phyloP scores from a whole-genome alignment of 2,797 vertebrate species.

The Rhabdophis nuchalis region DNA sequence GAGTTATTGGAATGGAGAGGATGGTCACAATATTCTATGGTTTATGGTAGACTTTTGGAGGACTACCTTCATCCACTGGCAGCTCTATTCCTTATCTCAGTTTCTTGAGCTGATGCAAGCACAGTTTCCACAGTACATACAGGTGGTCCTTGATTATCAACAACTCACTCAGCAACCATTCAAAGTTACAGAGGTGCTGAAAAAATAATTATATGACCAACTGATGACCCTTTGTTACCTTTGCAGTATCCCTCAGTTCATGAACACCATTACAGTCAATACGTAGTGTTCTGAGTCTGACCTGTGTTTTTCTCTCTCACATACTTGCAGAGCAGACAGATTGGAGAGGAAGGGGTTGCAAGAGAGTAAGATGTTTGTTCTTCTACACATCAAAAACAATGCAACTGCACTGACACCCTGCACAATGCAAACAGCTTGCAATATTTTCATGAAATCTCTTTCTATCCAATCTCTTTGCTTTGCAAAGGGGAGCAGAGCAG shows the following conservation, averaged over 20 bases:
- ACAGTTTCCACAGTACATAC: neutral
- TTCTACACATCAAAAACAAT: neutral
- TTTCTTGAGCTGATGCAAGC: neutral
- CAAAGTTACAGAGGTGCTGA: neutral
- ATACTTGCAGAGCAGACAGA: neutral
- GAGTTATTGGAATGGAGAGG: neutral
- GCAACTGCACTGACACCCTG: neutral
- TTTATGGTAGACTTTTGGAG: neutral
- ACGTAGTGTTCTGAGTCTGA: neutral
- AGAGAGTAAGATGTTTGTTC: neutral
- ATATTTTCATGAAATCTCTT: neutral
- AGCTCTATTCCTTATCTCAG: neutral
- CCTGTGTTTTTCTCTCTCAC: neutral
- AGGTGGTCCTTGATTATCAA: neutral
- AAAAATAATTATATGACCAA: neutral
- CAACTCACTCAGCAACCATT: neutral
- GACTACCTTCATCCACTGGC: neutral
- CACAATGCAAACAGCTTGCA: neutral
- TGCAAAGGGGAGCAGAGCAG: neutral
- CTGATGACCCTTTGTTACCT: neutral
- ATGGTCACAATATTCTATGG: neutral
- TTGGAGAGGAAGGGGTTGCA: neutral
- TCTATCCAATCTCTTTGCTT: neutral
- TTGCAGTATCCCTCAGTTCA: neutral
- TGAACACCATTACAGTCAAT: neutral